Conservation (phyloP, 1,140 invertebrate species). For the Leptinotarsa lineolata region DNA sequence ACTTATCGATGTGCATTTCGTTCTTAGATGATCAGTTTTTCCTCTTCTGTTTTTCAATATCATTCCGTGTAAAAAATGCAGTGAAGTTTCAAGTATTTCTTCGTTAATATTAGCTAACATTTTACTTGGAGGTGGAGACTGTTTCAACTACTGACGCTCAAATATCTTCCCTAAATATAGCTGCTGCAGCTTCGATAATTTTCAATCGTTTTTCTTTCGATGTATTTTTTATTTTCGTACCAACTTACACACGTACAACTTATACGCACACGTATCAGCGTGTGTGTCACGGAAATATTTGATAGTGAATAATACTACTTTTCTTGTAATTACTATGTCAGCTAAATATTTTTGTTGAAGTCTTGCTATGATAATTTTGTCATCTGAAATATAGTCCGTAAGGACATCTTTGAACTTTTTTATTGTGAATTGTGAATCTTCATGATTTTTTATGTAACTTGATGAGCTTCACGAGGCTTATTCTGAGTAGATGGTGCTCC, state of each 20-base stretch:
- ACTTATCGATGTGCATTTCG: constrained; percentile 49
- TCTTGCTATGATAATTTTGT: constrained; percentile 50
- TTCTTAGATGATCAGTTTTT: constrained; percentile 43
- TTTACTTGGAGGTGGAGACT: constrained; percentile 43
- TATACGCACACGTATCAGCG: no score
- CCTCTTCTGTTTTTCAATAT: constrained; percentile 50
- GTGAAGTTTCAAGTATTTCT: constrained; percentile 49
- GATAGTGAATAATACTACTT: background rate
- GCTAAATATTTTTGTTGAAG: constrained; percentile 38
- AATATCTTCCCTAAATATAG: constrained; percentile 54
- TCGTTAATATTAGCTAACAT: constrained; percentile 46
- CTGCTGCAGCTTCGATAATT: constrained; percentile 52
- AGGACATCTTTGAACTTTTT: constrained; percentile 50
- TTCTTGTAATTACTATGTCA: background rate
- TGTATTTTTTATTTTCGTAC: constrained; percentile 36
- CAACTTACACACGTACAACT: no score
- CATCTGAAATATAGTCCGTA: constrained; percentile 48
- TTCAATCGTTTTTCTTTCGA: constrained; percentile 40
- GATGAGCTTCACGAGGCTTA: constrained; percentile 44
- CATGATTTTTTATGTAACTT: constrained; percentile 49
- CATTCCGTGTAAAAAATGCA: constrained; percentile 46
- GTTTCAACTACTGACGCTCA: constrained; percentile 47
- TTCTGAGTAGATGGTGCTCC: constrained; percentile 39
- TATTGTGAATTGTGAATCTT: constrained; percentile 41
- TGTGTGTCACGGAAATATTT: background rate